Percentiles rank a stretch among this genome's conserved stretches.
Evolutionary conservation across 2,888 invertebrate species (phyloP).

Genomic region (Agonopterix subpropinquella): DNA sequence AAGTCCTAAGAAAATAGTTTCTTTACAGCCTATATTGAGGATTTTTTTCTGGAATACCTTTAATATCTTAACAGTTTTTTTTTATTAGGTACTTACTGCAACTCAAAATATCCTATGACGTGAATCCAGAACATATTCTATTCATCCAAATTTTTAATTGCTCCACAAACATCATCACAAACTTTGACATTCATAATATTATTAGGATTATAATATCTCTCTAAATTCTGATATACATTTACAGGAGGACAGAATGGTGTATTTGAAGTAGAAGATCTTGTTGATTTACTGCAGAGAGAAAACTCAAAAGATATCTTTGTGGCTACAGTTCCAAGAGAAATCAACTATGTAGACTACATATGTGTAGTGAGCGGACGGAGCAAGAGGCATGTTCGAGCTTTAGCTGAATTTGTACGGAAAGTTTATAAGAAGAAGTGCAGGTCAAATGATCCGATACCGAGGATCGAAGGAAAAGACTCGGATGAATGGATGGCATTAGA

Average conservation of each 20-base stretch:
- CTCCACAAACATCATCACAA: too few species aligned
- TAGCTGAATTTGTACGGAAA: conserved; percentile 84
- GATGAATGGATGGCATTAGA: conserved; percentile 94
- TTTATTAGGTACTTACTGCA: too few species aligned
- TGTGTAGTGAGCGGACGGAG: conserved; percentile 87
- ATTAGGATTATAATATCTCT: too few species aligned
- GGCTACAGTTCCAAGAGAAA: conserved; percentile 81
- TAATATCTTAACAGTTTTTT: too few species aligned
- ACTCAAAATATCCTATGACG: too few species aligned
- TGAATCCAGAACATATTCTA: too few species aligned
- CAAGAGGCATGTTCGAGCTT: conserved; percentile 82
- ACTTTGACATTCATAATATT: too few species aligned
- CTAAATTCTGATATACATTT: neutral
- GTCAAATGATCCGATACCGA: conserved; percentile 79
- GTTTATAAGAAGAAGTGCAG: conserved; percentile 84
- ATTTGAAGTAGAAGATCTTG: conserved; percentile 91
- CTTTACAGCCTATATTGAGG: too few species aligned
- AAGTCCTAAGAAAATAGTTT: too few species aligned
- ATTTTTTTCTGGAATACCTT: too few species aligned
- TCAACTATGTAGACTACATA: conserved; percentile 90
- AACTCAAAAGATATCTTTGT: conserved; percentile 89
- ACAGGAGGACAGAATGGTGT: conserved; percentile 90
- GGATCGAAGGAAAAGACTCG: conserved; percentile 84
- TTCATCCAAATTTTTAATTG: too few species aligned
- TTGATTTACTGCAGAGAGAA: conserved; percentile 84